Evolutionary conservation across 2,113 vertebrate genomes (phyloP), one percentile per base, ranked within the genome.

Genomic region (Equus przewalskii): DNA sequence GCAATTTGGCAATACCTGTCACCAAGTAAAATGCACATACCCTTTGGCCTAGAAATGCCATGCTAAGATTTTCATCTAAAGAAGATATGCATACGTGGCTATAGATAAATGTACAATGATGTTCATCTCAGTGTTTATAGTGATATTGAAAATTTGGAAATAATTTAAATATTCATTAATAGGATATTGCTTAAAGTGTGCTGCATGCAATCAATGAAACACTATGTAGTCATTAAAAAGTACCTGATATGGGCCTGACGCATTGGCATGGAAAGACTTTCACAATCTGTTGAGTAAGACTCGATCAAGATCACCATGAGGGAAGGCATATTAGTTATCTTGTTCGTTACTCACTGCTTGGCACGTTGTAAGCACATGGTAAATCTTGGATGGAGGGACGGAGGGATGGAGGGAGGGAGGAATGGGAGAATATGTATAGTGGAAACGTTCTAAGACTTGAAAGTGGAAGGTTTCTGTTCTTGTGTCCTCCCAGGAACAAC

Each of bases 41-140:
- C 30, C 9, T 73, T 70, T 75, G 36, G 82, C 58, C 60, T 75
- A 58, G 19, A 92, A 76, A 94, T 73, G n/a, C 46, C 24, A 69
- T 76, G 58, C 49, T 76, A 58, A 83, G n/a, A 93, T 92, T 96
- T 90, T 93, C 75, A 60, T 70, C 36, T 60, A 64, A 83, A 65
- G 33, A 54, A 73, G 60, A 70, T 93, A 30, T 49, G 15, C 60
- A 49, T n/a, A 76, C 12, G 69, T 19, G 28, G 7, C 13, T 65
- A 41, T 82, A 86, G 73, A 70, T 93, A 1, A 75, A 24, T 67
- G 14, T 86, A 64, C 15, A 64, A 2, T 56, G 73, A 83, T 94
- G n/a, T 80, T 95, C 18, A 70, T 62, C 54, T 88, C 87, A 51
- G 51, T 93, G 11, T 70, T 97, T 89, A 15, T 76, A 56, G 54